Percentiles rank a stretch among this genome's conserved stretches.
Conservation (phyloP, 2,888 invertebrate genomes). For the Hypolimnas misippus region DNA sequence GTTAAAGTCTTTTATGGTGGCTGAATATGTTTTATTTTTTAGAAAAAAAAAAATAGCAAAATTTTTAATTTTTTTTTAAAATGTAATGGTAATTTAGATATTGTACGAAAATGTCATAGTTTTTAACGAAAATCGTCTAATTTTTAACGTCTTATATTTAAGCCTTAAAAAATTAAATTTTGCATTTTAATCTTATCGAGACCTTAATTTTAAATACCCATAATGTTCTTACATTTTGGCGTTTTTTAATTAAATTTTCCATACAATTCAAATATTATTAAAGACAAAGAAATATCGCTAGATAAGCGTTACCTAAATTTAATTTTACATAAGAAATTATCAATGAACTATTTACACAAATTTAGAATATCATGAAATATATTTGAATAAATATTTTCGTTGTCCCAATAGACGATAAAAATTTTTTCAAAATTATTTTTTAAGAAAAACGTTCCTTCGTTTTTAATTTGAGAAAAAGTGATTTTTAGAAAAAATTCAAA, state of each 20-base stretch:
- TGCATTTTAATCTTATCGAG: background rate
- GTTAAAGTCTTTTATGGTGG: constrained; percentile 25
- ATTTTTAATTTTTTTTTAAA: too few relatives aligned
- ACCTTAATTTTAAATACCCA: background rate
- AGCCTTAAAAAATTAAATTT: too few relatives aligned
- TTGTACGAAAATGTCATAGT: too few relatives aligned
- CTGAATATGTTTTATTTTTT: constrained; percentile 25
- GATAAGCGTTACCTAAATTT: background rate
- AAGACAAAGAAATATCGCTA: background rate
- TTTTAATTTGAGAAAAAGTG: background rate
- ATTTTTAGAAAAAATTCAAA: background rate
- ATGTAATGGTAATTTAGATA: too few relatives aligned
- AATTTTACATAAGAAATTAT: background rate
- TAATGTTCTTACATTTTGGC: background rate
- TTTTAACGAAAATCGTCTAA: too few relatives aligned
- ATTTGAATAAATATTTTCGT: constrained; percentile 1
- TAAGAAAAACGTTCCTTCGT: background rate
- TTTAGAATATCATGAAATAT: background rate
- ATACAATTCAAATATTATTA: background rate
- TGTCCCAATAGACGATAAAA: background rate
- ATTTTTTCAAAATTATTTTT: background rate
- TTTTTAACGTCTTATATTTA: too few relatives aligned
- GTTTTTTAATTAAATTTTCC: background rate
- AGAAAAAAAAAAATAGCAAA: background rate
- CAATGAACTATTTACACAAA: constrained; percentile 1